These are phyloP conservation scores for Excalfactoria chinensis DNA, from an alignment of 2,113 vertebrate genomes.

Conservation along the genomic window DNA sequence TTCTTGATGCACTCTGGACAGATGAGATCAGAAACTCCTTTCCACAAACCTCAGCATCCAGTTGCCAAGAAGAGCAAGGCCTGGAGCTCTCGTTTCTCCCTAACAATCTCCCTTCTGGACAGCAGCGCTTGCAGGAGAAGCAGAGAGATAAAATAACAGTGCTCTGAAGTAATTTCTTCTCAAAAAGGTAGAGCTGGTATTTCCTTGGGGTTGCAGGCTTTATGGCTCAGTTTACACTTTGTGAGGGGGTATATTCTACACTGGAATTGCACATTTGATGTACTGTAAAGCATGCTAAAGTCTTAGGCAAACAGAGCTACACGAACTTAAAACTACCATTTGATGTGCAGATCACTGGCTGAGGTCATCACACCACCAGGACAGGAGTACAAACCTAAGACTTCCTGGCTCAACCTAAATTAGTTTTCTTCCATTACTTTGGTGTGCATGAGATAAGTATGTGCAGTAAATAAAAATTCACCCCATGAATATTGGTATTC, in stretches of 20 bases:
- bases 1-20: neutral
- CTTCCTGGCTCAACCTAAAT: neutral
- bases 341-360: neutral
- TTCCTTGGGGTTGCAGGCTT: neutral
- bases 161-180: neutral
- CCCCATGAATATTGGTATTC: neutral
- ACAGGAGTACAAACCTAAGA: neutral
- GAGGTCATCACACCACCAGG: neutral
- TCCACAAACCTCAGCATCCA: neutral
- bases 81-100: neutral
- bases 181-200: neutral
- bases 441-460: neutral
- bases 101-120: neutral
- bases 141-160: fast-evolving
- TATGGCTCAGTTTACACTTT: neutral
- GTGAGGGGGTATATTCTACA: neutral
- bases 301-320: neutral
- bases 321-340: neutral
- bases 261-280: neutral
- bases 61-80: neutral
- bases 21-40: neutral
- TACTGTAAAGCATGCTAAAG: neutral
- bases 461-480: neutral
- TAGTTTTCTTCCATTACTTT: neutral
- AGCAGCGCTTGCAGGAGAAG: neutral